These are phyloP conservation scores for Alligator sinensis DNA, from an alignment of 2,113 vertebrate genomes.

Conservation along the genomic window DNA sequence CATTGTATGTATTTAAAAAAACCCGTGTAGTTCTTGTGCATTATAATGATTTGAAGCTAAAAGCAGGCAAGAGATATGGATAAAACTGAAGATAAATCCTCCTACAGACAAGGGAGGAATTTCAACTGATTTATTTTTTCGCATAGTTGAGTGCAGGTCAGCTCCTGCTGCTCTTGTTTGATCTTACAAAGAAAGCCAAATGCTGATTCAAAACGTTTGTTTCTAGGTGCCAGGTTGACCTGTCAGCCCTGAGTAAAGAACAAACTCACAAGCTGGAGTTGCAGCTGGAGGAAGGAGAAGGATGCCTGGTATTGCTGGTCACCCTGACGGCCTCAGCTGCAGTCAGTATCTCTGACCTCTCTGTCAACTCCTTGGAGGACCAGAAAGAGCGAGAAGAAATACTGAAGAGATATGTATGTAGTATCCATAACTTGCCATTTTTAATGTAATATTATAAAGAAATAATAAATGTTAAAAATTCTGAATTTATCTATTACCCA, in stretches of 20 bases:
- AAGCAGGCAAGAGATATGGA: neutral
- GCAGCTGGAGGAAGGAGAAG: conserved; percentile 91
- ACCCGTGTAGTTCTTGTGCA: neutral
- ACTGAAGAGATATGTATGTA: conserved; percentile 93
- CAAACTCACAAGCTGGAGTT: conserved; percentile 94
- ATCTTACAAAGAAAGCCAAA: neutral
- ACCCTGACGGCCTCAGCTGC: conserved; percentile 95
- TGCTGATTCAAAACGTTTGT: conserved; percentile 71
- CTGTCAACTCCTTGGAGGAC: conserved; percentile 90
- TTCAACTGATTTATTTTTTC: conserved; percentile 11
- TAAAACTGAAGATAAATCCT: neutral
- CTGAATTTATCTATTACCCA: neutral
- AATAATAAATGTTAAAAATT: neutral
- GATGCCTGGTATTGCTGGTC: conserved; percentile 90
- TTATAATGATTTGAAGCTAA: neutral
- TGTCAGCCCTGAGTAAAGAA: conserved; percentile 90
- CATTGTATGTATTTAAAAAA: neutral
- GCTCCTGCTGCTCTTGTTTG: neutral
- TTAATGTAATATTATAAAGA: neutral
- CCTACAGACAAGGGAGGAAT: neutral
- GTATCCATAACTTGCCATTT: conserved; percentile 25
- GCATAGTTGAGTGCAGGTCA: neutral
- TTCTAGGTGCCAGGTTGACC: conserved; percentile 93
- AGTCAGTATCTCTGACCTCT: conserved; percentile 92
- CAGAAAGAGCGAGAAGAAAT: conserved; percentile 89